These are phyloP conservation scores for Oncorhynchus masou DNA, from an alignment of 2,113 vertebrate genomes.

Conservation along the genomic window DNA sequence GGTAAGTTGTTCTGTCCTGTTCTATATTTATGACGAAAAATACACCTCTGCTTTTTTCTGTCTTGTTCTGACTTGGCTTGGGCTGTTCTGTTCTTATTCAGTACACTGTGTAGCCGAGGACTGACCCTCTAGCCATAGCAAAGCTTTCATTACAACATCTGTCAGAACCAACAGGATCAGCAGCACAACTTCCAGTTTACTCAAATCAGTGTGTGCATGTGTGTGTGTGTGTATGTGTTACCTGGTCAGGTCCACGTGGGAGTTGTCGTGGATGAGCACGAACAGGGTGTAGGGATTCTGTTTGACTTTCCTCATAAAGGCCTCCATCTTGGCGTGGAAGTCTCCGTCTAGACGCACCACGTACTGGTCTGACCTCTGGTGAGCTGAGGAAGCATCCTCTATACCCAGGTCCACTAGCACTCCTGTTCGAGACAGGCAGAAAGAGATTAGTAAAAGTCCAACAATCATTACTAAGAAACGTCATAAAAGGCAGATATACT, in stretches of 20 bases:
- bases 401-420: slow-evolving; percentile 94
- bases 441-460: neutral
- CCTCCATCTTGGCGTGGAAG: slow-evolving; percentile 90
- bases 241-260: slow-evolving; percentile 95
- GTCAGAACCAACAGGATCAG: too few species aligned
- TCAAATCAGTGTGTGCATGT: neutral
- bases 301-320: slow-evolving; percentile 92
- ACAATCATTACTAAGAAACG: neutral
- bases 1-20: too few species aligned
- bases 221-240: slow-evolving; percentile 51
- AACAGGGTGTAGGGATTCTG: slow-evolving; percentile 96
- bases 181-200: too few species aligned
- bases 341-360: slow-evolving; percentile 90
- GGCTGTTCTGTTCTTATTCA: too few species aligned
- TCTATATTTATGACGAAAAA: too few species aligned
- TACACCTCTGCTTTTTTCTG: too few species aligned
- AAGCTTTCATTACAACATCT: too few species aligned
- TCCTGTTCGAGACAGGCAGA: slow-evolving; percentile 71
- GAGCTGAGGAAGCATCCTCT: slow-evolving; percentile 80
- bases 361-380: slow-evolving; percentile 90
- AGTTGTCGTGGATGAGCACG: slow-evolving; percentile 95
- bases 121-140: too few species aligned
- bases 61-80: too few species aligned
- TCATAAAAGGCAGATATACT: too few species aligned
- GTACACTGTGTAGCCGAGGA: too few species aligned